Evolutionary conservation across 2,888 invertebrate genomes (phyloP).

Genomic region (Lathronympha strigana): DNA sequence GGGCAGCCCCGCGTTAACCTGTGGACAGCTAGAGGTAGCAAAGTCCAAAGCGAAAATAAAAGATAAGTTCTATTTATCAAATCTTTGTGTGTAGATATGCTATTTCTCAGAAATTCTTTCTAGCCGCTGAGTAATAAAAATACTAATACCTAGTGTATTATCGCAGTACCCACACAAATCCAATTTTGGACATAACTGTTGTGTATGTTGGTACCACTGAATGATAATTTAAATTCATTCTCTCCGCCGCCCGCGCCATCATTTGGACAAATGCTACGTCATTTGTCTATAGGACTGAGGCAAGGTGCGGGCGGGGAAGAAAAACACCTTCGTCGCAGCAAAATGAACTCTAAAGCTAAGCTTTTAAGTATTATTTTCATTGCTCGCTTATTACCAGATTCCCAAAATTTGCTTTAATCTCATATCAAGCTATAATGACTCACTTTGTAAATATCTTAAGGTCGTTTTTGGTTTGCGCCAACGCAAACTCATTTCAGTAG

Average conservation of each 20-base stretch:
- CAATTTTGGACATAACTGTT: constrained; percentile 75
- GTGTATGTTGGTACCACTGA: constrained; percentile 81
- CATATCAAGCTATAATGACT: constrained; percentile 57
- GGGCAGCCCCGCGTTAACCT: too few species aligned
- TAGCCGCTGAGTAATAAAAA: too few species aligned
- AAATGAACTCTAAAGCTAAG: constrained; percentile 56
- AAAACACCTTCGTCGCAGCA: constrained; percentile 47
- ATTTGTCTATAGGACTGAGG: constrained; percentile 80
- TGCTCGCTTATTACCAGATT: constrained; percentile 60
- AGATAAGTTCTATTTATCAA: too few species aligned
- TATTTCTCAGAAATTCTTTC: too few species aligned
- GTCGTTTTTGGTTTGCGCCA: constrained; percentile 60
- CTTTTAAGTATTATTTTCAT: constrained; percentile 58
- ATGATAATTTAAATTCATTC: constrained; percentile 86
- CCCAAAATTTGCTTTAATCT: constrained; percentile 72
- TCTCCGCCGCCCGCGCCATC: constrained; percentile 85
- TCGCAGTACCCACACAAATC: constrained; percentile 62
- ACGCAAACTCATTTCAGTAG: constrained; percentile 72
- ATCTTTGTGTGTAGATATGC: too few species aligned
- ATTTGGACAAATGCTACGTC: constrained; percentile 85
- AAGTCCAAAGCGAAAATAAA: too few species aligned
- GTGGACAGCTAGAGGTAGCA: too few species aligned
- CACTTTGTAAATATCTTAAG: constrained; percentile 47
- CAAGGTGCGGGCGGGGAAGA: constrained; percentile 62
- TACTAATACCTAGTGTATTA: constrained; percentile 36